These are phyloP conservation scores for Lagria hirta DNA, from an alignment of 2,888 invertebrate species.

Conservation along the genomic window DNA sequence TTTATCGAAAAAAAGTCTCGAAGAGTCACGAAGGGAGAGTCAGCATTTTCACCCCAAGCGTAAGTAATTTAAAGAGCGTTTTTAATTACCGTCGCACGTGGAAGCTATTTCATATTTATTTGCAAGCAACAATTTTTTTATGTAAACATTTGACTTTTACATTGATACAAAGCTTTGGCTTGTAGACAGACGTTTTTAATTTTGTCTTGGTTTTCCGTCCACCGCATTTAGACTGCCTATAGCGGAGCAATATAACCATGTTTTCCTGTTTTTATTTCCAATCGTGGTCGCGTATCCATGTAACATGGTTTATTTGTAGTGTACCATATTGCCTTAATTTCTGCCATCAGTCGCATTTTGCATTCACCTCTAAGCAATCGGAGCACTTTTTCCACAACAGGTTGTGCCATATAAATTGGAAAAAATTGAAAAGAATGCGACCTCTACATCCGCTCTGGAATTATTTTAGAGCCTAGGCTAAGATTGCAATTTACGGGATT, in stretches of 20 bases:
- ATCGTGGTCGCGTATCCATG: slow-evolving; percentile 42
- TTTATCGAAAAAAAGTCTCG: no score
- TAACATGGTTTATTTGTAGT: slow-evolving; percentile 42
- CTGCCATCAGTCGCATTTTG: slow-evolving; percentile 42
- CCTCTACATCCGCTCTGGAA: not conserved
- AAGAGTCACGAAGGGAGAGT: no score
- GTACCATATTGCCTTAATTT: slow-evolving; percentile 45
- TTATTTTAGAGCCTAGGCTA: slow-evolving; percentile 18
- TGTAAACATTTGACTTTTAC: no score
- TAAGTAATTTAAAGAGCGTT: no score
- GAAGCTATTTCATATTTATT: no score
- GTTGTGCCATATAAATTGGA: slow-evolving; percentile 22
- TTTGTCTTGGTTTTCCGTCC: slow-evolving; percentile 1
- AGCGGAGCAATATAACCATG: slow-evolving; percentile 37
- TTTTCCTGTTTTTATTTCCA: slow-evolving; percentile 45
- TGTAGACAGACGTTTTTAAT: slow-evolving; percentile 4
- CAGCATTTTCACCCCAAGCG: no score
- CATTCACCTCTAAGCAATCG: slow-evolving; percentile 36
- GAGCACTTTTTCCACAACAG: slow-evolving; percentile 20
- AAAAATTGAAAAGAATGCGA: slow-evolving; percentile 14
- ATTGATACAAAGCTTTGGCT: slow-evolving; percentile 1
- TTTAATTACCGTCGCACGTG: no score
- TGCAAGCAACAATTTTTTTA: no score
- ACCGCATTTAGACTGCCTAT: slow-evolving; percentile 17
- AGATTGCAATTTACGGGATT: no score